Evolutionary conservation across 2,888 invertebrate genomes (phyloP).

Genomic region (Philhelius pedissequus): DNA sequence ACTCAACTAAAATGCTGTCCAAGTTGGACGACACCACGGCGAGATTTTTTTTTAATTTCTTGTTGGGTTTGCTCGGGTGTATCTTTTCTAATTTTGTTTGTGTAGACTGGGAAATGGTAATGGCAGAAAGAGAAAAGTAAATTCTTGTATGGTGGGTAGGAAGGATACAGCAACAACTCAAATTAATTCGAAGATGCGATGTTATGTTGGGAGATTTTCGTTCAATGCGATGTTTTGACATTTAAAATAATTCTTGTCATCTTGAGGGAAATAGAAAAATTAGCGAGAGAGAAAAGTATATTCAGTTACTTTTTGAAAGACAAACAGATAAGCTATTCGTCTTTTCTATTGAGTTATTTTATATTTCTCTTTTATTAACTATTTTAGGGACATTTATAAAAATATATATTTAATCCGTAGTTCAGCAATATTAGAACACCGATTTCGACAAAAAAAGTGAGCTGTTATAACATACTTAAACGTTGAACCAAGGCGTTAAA

Average conservation of each 20-base stretch:
- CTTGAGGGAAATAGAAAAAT: neutral
- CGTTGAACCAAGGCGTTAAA: no score
- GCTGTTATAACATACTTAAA: no score
- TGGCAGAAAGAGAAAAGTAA: slow-evolving; percentile 21
- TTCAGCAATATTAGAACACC: no score
- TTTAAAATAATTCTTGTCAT: neutral
- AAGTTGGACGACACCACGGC: slow-evolving; percentile 25
- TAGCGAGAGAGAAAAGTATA: neutral
- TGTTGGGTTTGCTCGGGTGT: slow-evolving; percentile 9
- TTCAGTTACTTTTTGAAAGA: neutral
- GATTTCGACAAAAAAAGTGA: no score
- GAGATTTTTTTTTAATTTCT: slow-evolving; percentile 15
- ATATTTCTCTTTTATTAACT: no score
- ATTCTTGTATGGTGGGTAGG: neutral
- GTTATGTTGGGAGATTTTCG: neutral
- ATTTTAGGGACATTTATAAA: no score
- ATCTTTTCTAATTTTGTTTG: slow-evolving; percentile 14
- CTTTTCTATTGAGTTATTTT: no score
- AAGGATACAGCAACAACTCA: no score
- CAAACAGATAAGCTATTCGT: no score
- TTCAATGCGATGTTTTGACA: neutral
- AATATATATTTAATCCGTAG: no score
- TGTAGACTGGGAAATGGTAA: neutral
- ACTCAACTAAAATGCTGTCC: slow-evolving; percentile 55
- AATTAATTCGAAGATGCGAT: neutral